These are phyloP conservation scores for Atta cephalotes DNA, from an alignment of 1,140 invertebrate genomes.

Conservation along the genomic window DNA sequence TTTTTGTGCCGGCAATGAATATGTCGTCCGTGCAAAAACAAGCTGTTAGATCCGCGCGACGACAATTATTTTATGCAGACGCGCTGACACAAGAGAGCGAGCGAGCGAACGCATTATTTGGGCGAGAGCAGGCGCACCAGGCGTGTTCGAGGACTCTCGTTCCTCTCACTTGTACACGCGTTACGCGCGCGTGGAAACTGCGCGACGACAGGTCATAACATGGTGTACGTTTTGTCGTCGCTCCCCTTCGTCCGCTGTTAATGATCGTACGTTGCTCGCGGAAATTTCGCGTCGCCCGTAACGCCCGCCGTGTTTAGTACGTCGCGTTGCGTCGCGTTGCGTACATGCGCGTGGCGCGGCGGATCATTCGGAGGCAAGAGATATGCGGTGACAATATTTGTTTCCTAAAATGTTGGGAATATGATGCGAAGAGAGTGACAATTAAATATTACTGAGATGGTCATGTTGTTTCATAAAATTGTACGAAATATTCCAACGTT, in stretches of 20 bases:
- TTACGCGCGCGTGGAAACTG: conserved; percentile 26
- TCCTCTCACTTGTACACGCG: conserved; percentile 12
- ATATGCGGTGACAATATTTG: conserved; percentile 1
- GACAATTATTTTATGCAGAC: conserved; percentile 34
- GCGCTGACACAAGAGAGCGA: conserved; percentile 1
- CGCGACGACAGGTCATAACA: conserved; percentile 53
- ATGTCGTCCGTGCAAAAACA: conserved; percentile 23
- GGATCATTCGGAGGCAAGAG: conserved; percentile 6
- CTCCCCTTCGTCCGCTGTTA: conserved; percentile 36
- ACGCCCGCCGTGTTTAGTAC: background rate
- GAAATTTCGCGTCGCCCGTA: conserved; percentile 32
- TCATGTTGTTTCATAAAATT: background rate
- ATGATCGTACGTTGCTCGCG: conserved; percentile 32
- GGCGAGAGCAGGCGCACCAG: background rate
- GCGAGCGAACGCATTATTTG: conserved; percentile 2
- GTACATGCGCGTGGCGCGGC: background rate
- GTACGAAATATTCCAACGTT: background rate
- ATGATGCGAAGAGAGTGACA: background rate
- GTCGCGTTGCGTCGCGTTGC: background rate
- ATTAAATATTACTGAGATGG: conserved; percentile 14
- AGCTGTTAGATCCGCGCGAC: conserved; percentile 29
- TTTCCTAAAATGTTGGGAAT: conserved; percentile 10
- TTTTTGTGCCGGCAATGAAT: conserved; percentile 46
- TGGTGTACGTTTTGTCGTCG: conserved; percentile 55
- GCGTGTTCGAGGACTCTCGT: conserved; percentile 34